Conservation (phyloP, 2,888 invertebrate genomes). For the Petrophora chlorosata region DNA sequence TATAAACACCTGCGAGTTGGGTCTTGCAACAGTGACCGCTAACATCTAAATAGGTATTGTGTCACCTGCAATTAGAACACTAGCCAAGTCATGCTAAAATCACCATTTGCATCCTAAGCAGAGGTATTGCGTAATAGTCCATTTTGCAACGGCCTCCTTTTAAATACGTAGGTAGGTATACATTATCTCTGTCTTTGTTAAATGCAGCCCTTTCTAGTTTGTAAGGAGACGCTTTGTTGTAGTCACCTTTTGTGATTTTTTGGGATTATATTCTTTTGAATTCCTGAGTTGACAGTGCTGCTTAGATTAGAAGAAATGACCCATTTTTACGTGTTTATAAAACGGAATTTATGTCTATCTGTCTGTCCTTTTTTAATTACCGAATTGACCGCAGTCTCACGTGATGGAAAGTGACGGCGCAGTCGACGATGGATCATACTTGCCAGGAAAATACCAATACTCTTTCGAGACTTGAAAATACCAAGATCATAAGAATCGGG, state of each 20-base stretch:
- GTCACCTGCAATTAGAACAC: conserved; percentile 50
- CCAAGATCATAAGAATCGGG: too few species aligned
- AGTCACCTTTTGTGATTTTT: background rate
- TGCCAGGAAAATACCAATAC: too few species aligned
- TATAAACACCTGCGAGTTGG: conserved; percentile 15
- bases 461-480: too few species aligned
- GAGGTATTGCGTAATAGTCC: conserved; percentile 19
- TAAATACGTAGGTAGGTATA: conserved; percentile 4
- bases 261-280: too few species aligned
- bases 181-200: conserved; percentile 24
- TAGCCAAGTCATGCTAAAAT: conserved; percentile 58
- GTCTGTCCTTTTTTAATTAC: too few species aligned
- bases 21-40: conserved; percentile 27
- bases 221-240: background rate
- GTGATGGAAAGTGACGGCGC: too few species aligned
- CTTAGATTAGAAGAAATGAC: too few species aligned
- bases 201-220: background rate
- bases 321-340: too few species aligned
- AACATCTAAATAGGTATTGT: conserved; percentile 30
- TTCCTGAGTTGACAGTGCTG: too few species aligned
- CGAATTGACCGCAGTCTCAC: too few species aligned
- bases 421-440: too few species aligned
- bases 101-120: conserved; percentile 59
- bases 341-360: too few species aligned
- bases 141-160: conserved; percentile 16